Percentiles rank a stretch among this genome's conserved stretches.
These are phyloP conservation scores for Scomber scombrus DNA, from an alignment of 2,113 vertebrate genomes.

Conservation along the genomic window DNA sequence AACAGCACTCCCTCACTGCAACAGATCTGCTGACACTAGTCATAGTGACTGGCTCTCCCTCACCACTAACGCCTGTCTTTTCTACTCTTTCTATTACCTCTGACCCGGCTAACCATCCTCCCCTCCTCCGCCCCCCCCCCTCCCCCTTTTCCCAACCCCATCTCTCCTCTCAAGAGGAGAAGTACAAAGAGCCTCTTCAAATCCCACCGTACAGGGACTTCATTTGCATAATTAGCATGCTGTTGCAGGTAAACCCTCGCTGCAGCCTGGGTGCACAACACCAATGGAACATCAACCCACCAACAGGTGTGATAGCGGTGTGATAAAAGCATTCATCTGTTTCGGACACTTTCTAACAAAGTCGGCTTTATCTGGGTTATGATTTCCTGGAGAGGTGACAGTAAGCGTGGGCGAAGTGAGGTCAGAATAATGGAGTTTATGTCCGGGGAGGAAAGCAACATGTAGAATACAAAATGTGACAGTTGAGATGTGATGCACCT, in stretches of 20 bases:
- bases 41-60: constrained; percentile 50
- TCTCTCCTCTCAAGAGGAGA: constrained; percentile 40
- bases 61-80: constrained; percentile 29
- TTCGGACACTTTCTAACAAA: constrained; percentile 54
- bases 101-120: constrained; percentile 12
- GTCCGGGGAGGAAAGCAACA: neutral
- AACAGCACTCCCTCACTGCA: constrained; percentile 37
- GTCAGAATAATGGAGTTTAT: neutral
- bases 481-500: neutral
- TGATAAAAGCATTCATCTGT: constrained; percentile 28
- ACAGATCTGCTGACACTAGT: constrained; percentile 56
- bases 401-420: rapidly evolving
- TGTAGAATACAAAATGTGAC: neutral
- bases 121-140: too few relatives aligned
- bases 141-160: neutral
- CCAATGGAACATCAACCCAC: constrained; percentile 9
- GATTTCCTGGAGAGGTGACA: constrained; percentile 37
- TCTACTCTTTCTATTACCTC: constrained; percentile 57
- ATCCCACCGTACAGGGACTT: constrained; percentile 23
- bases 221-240: constrained; percentile 74
- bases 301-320: constrained; percentile 53
- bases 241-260: constrained; percentile 58
- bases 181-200: constrained; percentile 76
- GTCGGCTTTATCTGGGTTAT: constrained; percentile 38
- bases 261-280: neutral